Evolutionary conservation across 2,888 invertebrate species (phyloP).

Genomic region (Autographa gamma): DNA sequence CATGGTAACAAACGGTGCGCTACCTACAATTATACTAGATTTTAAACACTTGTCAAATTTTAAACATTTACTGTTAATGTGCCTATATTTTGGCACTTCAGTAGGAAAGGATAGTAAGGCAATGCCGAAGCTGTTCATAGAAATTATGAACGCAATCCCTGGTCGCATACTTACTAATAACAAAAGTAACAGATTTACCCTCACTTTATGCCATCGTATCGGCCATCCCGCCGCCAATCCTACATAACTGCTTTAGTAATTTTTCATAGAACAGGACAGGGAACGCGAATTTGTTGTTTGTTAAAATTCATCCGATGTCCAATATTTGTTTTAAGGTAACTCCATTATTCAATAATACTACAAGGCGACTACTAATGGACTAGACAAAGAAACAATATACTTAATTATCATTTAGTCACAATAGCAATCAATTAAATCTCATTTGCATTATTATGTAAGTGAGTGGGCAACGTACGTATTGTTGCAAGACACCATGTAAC

Average conservation of each 20-base stretch:
- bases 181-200: background rate
- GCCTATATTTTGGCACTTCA: no score
- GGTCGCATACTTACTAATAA: background rate
- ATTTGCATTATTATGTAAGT: conserved; percentile 47
- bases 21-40: conserved; percentile 3
- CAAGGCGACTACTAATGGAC: background rate
- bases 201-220: background rate
- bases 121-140: no score
- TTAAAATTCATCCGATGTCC: background rate
- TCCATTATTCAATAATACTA: background rate
- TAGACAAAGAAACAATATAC: conserved; percentile 20
- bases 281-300: background rate
- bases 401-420: conserved; percentile 27
- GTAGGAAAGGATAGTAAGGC: no score
- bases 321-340: background rate
- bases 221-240: background rate
- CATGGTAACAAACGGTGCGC: background rate
- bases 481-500: conserved; percentile 37
- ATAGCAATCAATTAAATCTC: conserved; percentile 39
- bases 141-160: background rate
- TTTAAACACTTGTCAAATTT: background rate
- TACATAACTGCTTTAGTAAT: background rate
- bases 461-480: conserved; percentile 32
- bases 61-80: background rate
- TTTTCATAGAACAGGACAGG: background rate